Evolutionary conservation across 2,113 vertebrate genomes (phyloP).

Genomic region (Heterocephalus glaber): DNA sequence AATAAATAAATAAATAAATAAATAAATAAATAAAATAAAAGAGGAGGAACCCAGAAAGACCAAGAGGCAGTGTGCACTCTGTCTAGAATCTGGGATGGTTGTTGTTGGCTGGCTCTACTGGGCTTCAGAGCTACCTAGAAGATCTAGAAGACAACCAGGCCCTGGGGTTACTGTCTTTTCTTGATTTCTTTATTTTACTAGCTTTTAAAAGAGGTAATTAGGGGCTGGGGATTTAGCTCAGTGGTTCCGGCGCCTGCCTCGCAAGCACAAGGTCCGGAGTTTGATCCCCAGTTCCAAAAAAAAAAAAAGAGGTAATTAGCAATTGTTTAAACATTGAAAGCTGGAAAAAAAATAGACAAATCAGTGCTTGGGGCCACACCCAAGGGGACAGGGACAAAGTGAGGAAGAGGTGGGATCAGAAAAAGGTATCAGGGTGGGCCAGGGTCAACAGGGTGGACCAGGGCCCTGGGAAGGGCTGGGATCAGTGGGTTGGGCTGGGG

Average conservation of each 20-base stretch:
- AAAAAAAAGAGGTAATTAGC: not conserved
- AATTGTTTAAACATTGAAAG: not conserved
- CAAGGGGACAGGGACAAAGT: not conserved
- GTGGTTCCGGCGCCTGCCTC: too few species aligned
- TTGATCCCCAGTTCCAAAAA: too few species aligned
- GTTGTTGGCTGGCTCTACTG: not conserved
- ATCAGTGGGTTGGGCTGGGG: not conserved
- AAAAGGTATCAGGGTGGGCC: not conserved
- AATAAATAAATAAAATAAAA: not conserved
- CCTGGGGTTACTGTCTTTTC: not conserved
- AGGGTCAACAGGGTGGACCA: not conserved
- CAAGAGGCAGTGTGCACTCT: fast-evolving
- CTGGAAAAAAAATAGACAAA: not conserved
- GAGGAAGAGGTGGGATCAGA: not conserved
- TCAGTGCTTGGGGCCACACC: not conserved
- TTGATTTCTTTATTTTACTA: not conserved
- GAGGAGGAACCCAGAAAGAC: not conserved
- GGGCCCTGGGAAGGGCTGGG: not conserved
- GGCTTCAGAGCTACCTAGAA: not conserved
- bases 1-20: too few species aligned
- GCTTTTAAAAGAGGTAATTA: not conserved
- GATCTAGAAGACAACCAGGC: not conserved
- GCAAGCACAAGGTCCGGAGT: too few species aligned
- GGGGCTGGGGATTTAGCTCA: too few species aligned
- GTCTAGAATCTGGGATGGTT: not conserved